phyloP scores from a whole-genome alignment of 2,113 vertebrate genomes.

The Odocoileus hemionus region DNA sequence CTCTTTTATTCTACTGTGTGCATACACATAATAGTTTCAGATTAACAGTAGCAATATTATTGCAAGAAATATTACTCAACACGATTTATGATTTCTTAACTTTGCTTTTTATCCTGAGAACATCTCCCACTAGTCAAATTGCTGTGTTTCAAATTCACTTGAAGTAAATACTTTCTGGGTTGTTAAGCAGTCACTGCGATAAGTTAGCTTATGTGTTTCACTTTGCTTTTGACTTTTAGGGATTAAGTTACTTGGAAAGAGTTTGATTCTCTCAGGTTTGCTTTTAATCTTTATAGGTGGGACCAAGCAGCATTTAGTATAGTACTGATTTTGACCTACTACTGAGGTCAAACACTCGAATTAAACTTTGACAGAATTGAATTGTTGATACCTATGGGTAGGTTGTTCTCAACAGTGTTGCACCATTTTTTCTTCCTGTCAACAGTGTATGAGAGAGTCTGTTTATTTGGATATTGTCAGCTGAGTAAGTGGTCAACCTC shows the following conservation, averaged over 20 bases:
- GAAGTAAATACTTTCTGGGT: conserved; percentile 7
- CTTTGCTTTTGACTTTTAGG: conserved; percentile 21
- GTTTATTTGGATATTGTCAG: background rate
- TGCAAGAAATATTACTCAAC: background rate
- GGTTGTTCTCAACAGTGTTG: background rate
- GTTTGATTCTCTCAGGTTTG: background rate
- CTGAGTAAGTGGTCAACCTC: background rate
- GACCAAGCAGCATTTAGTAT: background rate
- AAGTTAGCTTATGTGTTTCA: background rate
- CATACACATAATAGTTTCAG: background rate
- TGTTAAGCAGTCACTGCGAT: background rate
- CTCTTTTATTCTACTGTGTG: background rate
- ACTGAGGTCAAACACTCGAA: background rate
- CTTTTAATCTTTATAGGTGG: background rate
- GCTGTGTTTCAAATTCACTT: conserved; percentile 20
- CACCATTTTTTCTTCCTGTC: background rate
- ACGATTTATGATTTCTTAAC: background rate
- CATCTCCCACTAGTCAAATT: background rate
- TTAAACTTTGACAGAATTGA: background rate
- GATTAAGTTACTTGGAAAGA: background rate
- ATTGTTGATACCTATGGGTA: background rate
- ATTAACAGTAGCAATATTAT: background rate
- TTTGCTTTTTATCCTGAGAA: background rate
- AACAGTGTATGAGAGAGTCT: background rate
- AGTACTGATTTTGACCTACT: background rate